phyloP scores from a whole-genome alignment of 2,113 vertebrate genomes.

The Carollia perspicillata region DNA sequence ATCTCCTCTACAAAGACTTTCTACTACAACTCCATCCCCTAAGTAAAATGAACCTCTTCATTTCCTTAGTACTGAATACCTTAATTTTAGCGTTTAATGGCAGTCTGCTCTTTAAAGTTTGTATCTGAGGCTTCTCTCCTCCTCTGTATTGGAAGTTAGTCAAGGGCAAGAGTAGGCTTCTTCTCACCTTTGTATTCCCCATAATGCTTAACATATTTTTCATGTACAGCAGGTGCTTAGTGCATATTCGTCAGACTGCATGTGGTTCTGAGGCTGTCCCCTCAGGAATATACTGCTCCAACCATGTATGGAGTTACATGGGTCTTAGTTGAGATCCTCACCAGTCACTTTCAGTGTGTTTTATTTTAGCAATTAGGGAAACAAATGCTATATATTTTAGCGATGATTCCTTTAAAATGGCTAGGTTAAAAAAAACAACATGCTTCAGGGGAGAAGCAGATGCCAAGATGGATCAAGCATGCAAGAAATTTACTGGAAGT shows the following conservation, averaged over 20 bases:
- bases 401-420: constrained; percentile 4
- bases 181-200: not conserved
- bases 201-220: constrained; percentile 3
- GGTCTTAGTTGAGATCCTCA: not conserved
- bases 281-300: not conserved
- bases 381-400: not conserved
- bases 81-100: not conserved
- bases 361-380: not conserved
- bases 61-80: not conserved
- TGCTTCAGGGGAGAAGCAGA: not conserved
- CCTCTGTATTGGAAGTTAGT: not conserved
- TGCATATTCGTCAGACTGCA: not conserved
- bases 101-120: not conserved
- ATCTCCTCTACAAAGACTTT: not conserved
- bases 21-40: not conserved
- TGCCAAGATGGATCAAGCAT: not conserved
- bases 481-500: not conserved
- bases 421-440: not conserved
- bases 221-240: not conserved
- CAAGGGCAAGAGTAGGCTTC: not conserved
- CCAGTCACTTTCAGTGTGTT: not conserved
- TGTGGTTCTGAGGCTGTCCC: not conserved
- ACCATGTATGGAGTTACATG: not conserved
- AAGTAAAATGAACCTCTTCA: not conserved
- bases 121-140: not conserved